Base-by-base conservation (phyloP, 2,797 vertebrate species). In the Alectoris magna region DNA sequence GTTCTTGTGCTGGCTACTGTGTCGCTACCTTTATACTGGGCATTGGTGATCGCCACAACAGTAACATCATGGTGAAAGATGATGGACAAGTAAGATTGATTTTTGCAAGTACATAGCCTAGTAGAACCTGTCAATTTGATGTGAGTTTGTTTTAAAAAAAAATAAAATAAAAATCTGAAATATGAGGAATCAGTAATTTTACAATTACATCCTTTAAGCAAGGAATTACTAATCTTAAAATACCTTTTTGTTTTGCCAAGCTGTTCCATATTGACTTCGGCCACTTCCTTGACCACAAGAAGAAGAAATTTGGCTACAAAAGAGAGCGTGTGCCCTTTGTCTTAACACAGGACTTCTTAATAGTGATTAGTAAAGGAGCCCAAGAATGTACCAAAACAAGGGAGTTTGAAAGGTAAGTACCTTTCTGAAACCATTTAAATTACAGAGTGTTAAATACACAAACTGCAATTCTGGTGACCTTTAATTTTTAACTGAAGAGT, bases 1-100 rank as follows among this genome's bases (percentile, higher is more conserved):
- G 98, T 53, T 98, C 98, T 2, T 98, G 98, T 96, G 98, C 98
- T 29, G 98, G 98, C n/a, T 98, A 98, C 88, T 98, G 98, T 41
- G 98, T 98, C 31, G 98, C 98, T 48, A 98, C 98, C 44, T 98
- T 98, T 88, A 98, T 98, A 87, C 88, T 98, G 95, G 98, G 98
- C 64, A 98, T 98, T 88, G 98, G 98, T 83, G 98, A 98, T 87
- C 97, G 98, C 60, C 98, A 98, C 96, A 98, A 98, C 74, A 98
- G 98, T 91, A 98, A 98, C 96, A 98, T 98, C 97, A 98, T 98
- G 98, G 98, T 98, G 77, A 98, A 98, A 95, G 98, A 98, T 82
- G 98, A 98, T 87, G 98, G 98, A 87, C 98, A 98, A 90, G 98
- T 98, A 98, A 97, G 95, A 94, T 43, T 43, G 90, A 74, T 95